Base-by-base conservation (phyloP, 1,140 invertebrate species). In the Brachystomella parvula region DNA sequence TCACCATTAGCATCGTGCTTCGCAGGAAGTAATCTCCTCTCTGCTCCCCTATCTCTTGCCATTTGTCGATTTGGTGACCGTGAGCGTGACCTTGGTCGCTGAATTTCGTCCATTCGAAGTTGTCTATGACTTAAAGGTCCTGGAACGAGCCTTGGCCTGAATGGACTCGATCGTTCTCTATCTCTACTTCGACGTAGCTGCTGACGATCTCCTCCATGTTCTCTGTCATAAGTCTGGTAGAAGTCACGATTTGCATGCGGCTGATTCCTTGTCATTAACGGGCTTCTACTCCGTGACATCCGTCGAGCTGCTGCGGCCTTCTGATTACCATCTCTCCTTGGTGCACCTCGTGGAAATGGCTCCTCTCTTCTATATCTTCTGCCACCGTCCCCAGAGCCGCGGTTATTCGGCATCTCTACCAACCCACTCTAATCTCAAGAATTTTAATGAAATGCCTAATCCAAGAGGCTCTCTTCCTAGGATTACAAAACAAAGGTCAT, bases 281-380 rank as follows among this genome's bases (percentile, higher is more conserved):
- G 39, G n/a, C 39, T 44, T n/a, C 39, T 44, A 44, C 39, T 44
- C 39, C 39, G 39, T 44, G 39, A 44, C 39, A 44, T n/a, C 39
- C 39, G 9, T 44, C 39, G 9, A 12, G 39, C 39, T n/a, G n/a
- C 39, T 9, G 39, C n/a, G 39, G 9, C 39, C 39, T 44, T n/a
- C 39, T 44, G 39, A n/a, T 9, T 44, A 12, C 39, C 9, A 44
- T n/a, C 9, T 9, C 39, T 44, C 9, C 39, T 44, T n/a, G 39
- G 39, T 44, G 39, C 9, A n/a, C 9, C n/a, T 44, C 39, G 39
- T 44, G 39, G 39, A 12, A n/a, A n/a, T 44, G 39, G 39, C 39
- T 44, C 39, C 9, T 44, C 39, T n/a, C 39, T 44, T 9, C n/a
- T n/a, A 44, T 44, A n/a, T 12, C 39, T n/a, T 9, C n/a, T 9